Base-by-base conservation (phyloP, 2,113 vertebrate genomes). In the Chionis minor region DNA sequence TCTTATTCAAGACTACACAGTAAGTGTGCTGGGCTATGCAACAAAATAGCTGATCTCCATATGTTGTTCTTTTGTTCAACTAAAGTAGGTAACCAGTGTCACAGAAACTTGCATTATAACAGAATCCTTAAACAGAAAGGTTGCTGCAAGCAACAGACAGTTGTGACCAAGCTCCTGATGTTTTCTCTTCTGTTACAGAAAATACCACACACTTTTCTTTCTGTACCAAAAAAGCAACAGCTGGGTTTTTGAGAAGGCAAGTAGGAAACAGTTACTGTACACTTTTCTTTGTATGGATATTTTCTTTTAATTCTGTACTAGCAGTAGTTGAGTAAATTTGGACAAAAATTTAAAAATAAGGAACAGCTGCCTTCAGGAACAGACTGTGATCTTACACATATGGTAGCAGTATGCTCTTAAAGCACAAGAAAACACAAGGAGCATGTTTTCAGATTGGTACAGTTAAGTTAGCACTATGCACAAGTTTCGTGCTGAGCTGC, bases 351-450 rank as follows among this genome's bases (percentile, higher is more conserved):
- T 74, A 42, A 85, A 96, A 94, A 77, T 70, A 80, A 95, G n/a
- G 49, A 94, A 75, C 69, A 93, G 40, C 62, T 95, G 86, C 65
- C 69, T 96, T 78, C 44, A 75, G 65, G 91, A 96, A 96, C 86
- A 94, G 70, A 9, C 73, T 77, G 88, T 94, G 59, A 86, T 96
- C 42, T 87, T 77, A 79, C 63, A 69, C 83, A 94, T 92, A 94
- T 75, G 81, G 72, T 79, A 66, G n/a, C 69, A 94, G 40, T 58
- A 54, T 49, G 56, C 23, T 90, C 65, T 61, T 93, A 45, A 81
- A 84, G 40, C 5, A 1, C 35, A 88, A 73, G 90, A 78, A 92
- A 93, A 78, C 49, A 90, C 55, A 78, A 80, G 8, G 45, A 90
- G 8, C 52, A 22, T 87, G 20, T 94, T 94, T 97, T 66, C 52